Evolutionary conservation across 2,113 vertebrate genomes (phyloP).

Genomic region (Zapus hudsonius): DNA sequence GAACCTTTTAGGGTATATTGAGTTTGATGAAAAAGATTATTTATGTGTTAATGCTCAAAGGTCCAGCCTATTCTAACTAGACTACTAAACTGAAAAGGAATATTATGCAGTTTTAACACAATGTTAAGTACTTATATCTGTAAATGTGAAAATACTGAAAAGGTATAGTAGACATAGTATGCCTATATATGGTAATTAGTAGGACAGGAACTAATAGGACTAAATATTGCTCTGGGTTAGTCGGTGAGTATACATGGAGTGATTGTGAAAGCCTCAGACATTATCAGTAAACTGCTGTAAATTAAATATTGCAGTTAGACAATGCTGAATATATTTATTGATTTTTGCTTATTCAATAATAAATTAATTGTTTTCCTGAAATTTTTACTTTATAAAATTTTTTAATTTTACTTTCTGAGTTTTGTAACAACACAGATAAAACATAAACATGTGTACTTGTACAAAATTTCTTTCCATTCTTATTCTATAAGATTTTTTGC

Average conservation of each 20-base stretch:
- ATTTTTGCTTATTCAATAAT: neutral
- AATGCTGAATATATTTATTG: neutral
- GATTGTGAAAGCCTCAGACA: neutral
- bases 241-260: neutral
- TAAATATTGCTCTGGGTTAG: neutral
- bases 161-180: neutral
- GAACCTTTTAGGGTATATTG: neutral
- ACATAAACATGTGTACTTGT: neutral
- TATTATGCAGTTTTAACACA: neutral
- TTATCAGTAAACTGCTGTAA: neutral
- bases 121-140: neutral
- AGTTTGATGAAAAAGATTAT: neutral
- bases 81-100: neutral
- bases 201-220: neutral
- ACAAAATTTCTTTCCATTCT: neutral
- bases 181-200: neutral
- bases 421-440: neutral
- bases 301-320: too few relatives aligned
- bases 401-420: neutral
- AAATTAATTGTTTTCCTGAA: neutral
- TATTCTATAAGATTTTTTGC: neutral
- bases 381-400: neutral
- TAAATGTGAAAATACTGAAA: neutral
- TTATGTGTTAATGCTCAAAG: neutral
- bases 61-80: neutral